These are phyloP conservation scores for Maconellicoccus hirsutus DNA, from an alignment of 1,140 invertebrate species.

Conservation along the genomic window DNA sequence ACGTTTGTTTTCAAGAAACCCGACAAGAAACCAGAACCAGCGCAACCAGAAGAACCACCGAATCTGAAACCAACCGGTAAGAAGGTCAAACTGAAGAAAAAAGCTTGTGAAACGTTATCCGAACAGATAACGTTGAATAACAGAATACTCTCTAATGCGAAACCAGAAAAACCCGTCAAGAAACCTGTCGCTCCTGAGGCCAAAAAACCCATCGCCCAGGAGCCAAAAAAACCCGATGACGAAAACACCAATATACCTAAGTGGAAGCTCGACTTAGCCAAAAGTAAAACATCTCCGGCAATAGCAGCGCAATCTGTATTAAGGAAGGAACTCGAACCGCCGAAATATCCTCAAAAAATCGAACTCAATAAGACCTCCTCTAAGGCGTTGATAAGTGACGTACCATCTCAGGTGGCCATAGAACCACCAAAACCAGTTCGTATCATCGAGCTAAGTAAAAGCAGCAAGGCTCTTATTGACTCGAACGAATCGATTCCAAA, in stretches of 20 bases:
- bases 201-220: no score
- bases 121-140: not conserved
- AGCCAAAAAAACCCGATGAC: no score
- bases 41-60: not conserved
- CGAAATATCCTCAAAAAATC: not conserved
- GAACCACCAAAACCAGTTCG: not conserved
- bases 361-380: not conserved
- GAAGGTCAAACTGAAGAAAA: not conserved
- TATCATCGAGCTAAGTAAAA: not conserved
- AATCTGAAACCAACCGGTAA: not conserved
- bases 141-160: not conserved
- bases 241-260: no score
- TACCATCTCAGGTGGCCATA: not conserved
- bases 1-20: constrained; percentile 13
- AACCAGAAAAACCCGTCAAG: not conserved
- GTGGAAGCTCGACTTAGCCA: not conserved
- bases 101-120: not conserved
- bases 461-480: not conserved
- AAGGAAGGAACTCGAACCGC: not conserved
- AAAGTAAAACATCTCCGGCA: not conserved
- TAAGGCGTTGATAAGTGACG: not conserved
- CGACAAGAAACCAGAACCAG: not conserved
- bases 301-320: not conserved
- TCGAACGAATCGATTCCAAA: not conserved
- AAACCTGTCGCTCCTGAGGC: not conserved